Evolutionary conservation across 2,888 invertebrate genomes (phyloP), one percentile per base, ranked within the genome.

Genomic region (Rhodophaea formosa): DNA sequence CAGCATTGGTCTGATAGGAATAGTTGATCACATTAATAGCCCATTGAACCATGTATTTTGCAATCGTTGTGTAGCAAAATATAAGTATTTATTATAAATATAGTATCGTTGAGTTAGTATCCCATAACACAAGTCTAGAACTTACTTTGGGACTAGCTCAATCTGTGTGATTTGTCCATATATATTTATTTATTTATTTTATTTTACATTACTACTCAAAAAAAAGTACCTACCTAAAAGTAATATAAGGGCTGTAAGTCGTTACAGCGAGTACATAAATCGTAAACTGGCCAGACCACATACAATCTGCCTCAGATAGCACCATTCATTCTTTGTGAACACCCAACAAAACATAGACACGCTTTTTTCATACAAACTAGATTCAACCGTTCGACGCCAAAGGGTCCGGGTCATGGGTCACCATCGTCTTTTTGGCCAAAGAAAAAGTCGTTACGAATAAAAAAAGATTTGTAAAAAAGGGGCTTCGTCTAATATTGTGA

Each of bases 401-500:
- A 83, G 83, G 84, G 83, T 59, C 49, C 70, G 79, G 90, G 89
- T 88, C 88, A 82, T 59, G 77, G 90, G 88, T 88, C 88, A 88
- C 80, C 75, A 81, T 80, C 88, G 87, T 88, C 86, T 84, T 83
- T 85, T 82, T 70, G 73, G 68, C 72, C 70, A 82, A 80, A 82
- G 82, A 88, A 90, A 88, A 89, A 86, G 86, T 82, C 90, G 90
- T 89, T 91, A 86, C 80, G 69, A 77, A 77, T 79, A 56, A 84
- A 86, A 85, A 82, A 77, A 72, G 72, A 67, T 70, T 67, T 68
- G 71, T 74, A 84, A 88, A 89, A 88, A 86, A 85, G 88, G 89
- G 88, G 86, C 86, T 86, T 84, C 88, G 75, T 78, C 80, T 83
- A 82, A 88, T 90, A 91, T 91, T 87, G 90, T 91, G 91, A 90